Evolutionary conservation across 2,797 vertebrate species (phyloP).

Genomic region (Melanotaenia boesemani): DNA sequence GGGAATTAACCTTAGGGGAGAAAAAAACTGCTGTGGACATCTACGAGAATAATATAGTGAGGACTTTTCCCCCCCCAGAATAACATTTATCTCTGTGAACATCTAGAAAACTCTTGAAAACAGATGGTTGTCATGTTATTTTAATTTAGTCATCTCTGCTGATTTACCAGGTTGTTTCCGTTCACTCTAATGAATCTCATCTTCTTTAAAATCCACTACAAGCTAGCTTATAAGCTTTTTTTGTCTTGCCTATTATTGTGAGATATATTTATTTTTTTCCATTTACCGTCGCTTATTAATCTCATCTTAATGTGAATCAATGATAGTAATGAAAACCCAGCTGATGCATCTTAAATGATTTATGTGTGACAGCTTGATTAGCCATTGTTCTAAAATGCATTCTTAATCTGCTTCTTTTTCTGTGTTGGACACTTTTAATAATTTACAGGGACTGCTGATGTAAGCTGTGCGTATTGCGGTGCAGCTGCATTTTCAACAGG

Average conservation of each 20-base stretch:
- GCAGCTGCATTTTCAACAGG: conserved; percentile 37
- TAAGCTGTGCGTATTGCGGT: conserved; percentile 44
- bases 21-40: background rate
- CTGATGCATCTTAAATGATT: background rate
- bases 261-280: background rate
- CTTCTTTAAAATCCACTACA: background rate
- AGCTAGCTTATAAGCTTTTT: no score
- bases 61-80: no score
- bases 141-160: background rate
- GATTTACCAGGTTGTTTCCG: background rate
- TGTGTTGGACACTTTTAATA: background rate
- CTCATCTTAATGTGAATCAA: background rate
- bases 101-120: background rate
- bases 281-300: background rate
- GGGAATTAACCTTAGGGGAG: background rate
- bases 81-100: background rate
- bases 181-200: background rate
- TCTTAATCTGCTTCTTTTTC: background rate
- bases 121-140: background rate
- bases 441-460: conserved; percentile 57
- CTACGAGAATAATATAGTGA: background rate
- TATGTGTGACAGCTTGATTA: background rate
- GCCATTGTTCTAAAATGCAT: background rate
- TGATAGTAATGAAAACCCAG: background rate
- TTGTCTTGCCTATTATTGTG: no score